These are phyloP conservation scores for Sipha maydis DNA, from an alignment of 2,888 invertebrate genomes.

Conservation along the genomic window DNA sequence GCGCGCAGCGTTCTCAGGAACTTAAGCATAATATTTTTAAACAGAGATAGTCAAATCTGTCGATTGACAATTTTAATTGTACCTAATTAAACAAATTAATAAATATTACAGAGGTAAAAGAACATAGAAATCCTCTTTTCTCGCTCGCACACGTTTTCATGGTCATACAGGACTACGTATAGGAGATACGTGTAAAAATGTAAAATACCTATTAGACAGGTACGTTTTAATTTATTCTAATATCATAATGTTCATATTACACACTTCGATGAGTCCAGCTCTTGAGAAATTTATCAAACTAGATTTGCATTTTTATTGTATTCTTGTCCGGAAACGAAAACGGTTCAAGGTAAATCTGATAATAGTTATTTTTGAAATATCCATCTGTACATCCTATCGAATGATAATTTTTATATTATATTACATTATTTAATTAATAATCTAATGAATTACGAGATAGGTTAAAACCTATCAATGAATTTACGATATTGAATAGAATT, in stretches of 20 bases:
- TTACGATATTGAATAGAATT: not conserved
- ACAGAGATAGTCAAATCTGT: too few relatives aligned
- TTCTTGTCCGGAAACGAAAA: conserved; percentile 13
- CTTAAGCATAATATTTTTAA: too few relatives aligned
- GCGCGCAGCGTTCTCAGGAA: too few relatives aligned
- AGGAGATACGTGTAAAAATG: not conserved
- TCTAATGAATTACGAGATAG: not conserved
- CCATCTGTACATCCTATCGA: not conserved
- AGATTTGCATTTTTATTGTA: conserved; percentile 17
- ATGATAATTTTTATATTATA: not conserved
- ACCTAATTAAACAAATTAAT: too few relatives aligned
- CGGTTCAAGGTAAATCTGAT: conserved; percentile 43
- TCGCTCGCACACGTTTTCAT: not conserved
- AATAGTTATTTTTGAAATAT: conserved; percentile 15
- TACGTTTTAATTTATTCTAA: not conserved
- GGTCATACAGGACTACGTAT: not conserved
- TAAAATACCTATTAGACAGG: not conserved
- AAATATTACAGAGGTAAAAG: too few relatives aligned
- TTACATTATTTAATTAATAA: not conserved
- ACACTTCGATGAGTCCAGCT: not conserved
- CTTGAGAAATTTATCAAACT: not conserved
- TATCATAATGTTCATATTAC: not conserved
- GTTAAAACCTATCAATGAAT: not conserved
- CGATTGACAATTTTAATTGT: too few relatives aligned
- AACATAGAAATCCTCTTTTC: not conserved